Evolutionary conservation across 53 echinoderm and acorn worm species (phyloP), one percentile per base, ranked within the genome.

Genomic region (Hippasteria phrygiana): DNA sequence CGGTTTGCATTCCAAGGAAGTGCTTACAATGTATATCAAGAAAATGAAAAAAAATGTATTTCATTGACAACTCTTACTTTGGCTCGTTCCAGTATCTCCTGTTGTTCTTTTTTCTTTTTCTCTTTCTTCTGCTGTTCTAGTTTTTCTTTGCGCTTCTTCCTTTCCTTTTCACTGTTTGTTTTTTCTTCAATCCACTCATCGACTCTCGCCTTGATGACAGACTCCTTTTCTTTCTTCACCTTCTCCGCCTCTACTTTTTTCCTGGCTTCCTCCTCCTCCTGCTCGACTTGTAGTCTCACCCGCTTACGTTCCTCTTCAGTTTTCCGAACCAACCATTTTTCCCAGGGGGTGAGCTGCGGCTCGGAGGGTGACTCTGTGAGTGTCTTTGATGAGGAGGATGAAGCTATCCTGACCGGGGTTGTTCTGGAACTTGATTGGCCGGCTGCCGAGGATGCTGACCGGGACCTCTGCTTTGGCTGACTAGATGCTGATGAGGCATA

Each of bases 311-410:
- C 95, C 71, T 86, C 80, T 51, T 95, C 88, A 10, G 89, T 63
- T 72, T 95, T 93, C 53, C 77, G 77, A 34, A 93, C 78, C 76
- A 93, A 77, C 95, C 93, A 93, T 77, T 91, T 78, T 73, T 95
- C 93, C 92, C 92, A 94, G 13, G 90, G 88, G 43, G 77, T 87
- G 34, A 93, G 89, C 33, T 62, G 62, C 11, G 75, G 76, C 74
- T 75, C 74, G 4, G 50, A 62, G 71, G 54, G 85, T 8, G 83
- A 66, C 20, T 50, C 37, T 20, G 85, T 79, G 48, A 36, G 43
- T 1, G 80, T 80, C 32, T 39, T 66, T 80, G 89, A 24, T 6
- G 88, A 88, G 43, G 78, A 88, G 41, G 75, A 76, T 29, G 88
- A 67, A 28, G 70, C 35, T 4, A 85, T 47, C 34, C 50, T 59